Evolutionary conservation across 2,888 invertebrate species (phyloP).

Genomic region (Apomyelois bistriatella): DNA sequence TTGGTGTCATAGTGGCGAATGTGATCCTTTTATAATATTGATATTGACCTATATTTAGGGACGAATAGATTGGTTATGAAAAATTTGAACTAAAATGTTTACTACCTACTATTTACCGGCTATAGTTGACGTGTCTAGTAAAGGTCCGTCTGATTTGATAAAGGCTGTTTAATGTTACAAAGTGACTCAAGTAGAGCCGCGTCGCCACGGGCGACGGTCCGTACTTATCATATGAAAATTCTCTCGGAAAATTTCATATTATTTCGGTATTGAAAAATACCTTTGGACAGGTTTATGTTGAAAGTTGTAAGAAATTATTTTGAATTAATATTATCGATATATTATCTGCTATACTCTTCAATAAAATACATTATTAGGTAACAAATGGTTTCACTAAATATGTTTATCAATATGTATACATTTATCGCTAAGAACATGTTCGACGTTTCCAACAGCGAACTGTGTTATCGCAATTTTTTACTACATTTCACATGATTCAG

Average conservation of each 20-base stretch:
- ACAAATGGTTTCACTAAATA: too few species aligned
- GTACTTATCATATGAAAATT: slow-evolving; percentile 58
- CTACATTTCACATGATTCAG: slow-evolving; percentile 52
- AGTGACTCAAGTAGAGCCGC: slow-evolving; percentile 53
- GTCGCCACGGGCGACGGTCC: slow-evolving; percentile 67
- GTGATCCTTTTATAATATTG: too few species aligned
- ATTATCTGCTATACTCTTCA: too few species aligned
- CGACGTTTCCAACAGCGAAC: background rate
- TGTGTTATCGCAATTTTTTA: slow-evolving; percentile 31
- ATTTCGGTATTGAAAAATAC: background rate
- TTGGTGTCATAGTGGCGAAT: too few species aligned
- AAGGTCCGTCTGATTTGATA: slow-evolving; percentile 40
- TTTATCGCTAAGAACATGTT: too few species aligned
- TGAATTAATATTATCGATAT: background rate
- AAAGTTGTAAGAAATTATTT: background rate
- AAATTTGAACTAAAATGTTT: background rate
- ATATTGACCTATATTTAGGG: too few species aligned
- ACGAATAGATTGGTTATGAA: too few species aligned
- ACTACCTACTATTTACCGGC: slow-evolving; percentile 29
- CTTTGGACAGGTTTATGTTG: background rate
- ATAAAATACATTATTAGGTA: too few species aligned
- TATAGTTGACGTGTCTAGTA: slow-evolving; percentile 37
- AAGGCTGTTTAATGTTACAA: slow-evolving; percentile 69
- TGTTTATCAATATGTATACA: too few species aligned
- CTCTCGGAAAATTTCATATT: slow-evolving; percentile 34